Evolutionary conservation across 1,140 invertebrate genomes (phyloP).

Genomic region (Drosophila hydei): DNA sequence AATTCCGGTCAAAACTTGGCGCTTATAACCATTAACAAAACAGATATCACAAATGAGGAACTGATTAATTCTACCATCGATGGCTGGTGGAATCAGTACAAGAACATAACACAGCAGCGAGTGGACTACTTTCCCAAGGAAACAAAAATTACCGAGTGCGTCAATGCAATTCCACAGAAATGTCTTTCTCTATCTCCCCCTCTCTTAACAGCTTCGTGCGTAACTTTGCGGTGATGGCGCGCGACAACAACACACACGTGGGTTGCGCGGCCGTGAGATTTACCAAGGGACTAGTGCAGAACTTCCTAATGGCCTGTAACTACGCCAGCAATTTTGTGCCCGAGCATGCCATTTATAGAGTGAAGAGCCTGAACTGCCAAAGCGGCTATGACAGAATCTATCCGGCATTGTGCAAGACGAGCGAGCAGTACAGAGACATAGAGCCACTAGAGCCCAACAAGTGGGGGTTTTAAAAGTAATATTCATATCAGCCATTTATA

Average conservation of each 20-base stretch:
- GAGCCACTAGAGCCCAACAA: constrained; percentile 29
- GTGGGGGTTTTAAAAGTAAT: constrained; percentile 1
- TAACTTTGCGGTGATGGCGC: constrained; percentile 64
- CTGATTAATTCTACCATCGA: constrained; percentile 46
- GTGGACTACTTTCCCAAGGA: constrained; percentile 54
- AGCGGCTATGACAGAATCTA: constrained; percentile 49
- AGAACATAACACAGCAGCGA: constrained; percentile 31
- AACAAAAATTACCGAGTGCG: constrained; percentile 49
- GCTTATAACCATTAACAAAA: constrained; percentile 23
- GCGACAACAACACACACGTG: constrained; percentile 61
- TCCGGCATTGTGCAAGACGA: constrained; percentile 45
- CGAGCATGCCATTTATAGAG: constrained; percentile 44
- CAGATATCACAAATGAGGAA: constrained; percentile 12
- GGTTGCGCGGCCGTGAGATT: constrained; percentile 58
- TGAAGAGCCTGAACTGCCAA: constrained; percentile 50
- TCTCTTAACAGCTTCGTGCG: constrained; percentile 39
- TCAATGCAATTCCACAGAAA: not conserved
- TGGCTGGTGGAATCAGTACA: constrained; percentile 56
- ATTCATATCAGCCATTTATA: constrained; percentile 13
- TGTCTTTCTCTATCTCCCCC: not conserved
- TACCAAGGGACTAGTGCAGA: constrained; percentile 2
- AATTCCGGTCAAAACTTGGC: constrained; percentile 63
- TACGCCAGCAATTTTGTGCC: constrained; percentile 53
- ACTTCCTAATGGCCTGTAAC: constrained; percentile 66
- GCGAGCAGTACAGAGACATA: constrained; percentile 40